These are phyloP conservation scores for Argyrosomus japonicus DNA, from an alignment of 2,113 vertebrate species.

Conservation along the genomic window DNA sequence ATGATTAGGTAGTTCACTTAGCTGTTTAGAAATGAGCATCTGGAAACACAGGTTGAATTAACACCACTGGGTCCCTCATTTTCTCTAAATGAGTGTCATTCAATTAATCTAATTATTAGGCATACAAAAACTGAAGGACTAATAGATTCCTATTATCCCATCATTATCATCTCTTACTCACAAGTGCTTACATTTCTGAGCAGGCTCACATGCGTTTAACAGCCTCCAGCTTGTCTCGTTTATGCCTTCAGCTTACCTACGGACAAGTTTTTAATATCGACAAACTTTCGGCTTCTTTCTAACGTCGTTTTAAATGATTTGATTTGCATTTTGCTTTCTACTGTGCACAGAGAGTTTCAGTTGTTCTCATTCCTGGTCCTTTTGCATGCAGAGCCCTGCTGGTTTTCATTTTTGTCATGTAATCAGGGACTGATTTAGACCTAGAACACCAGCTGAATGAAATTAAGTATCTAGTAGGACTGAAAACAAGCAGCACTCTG, in stretches of 20 bases:
- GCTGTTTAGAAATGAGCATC: constrained; percentile 83
- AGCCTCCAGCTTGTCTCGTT: constrained; percentile 42
- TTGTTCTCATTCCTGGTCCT: constrained; percentile 63
- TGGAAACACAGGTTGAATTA: constrained; percentile 85
- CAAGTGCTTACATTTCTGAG: constrained; percentile 73
- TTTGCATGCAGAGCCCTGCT: constrained; percentile 71
- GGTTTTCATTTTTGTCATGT: constrained; percentile 73
- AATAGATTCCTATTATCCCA: constrained; percentile 82
- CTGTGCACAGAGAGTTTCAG: constrained; percentile 41
- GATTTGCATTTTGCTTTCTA: constrained; percentile 74
- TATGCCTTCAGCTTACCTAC: constrained; percentile 31
- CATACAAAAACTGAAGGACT: constrained; percentile 80
- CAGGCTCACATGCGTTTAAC: constrained; percentile 49
- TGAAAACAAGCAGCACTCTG: constrained; percentile 66
- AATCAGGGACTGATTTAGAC: constrained; percentile 80
- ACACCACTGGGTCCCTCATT: constrained; percentile 80
- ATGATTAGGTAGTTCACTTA: constrained; percentile 82
- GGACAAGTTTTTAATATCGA: constrained; percentile 47
- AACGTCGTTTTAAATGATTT: constrained; percentile 63
- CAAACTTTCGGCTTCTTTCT: constrained; percentile 42
- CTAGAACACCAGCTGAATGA: constrained; percentile 75
- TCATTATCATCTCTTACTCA: constrained; percentile 79
- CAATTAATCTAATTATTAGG: constrained; percentile 86
- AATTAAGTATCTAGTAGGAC: constrained; percentile 70
- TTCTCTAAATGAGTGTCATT: constrained; percentile 85